phyloP scores from a whole-genome alignment of 2,113 vertebrate species.

The Xyliphius kryptos region DNA sequence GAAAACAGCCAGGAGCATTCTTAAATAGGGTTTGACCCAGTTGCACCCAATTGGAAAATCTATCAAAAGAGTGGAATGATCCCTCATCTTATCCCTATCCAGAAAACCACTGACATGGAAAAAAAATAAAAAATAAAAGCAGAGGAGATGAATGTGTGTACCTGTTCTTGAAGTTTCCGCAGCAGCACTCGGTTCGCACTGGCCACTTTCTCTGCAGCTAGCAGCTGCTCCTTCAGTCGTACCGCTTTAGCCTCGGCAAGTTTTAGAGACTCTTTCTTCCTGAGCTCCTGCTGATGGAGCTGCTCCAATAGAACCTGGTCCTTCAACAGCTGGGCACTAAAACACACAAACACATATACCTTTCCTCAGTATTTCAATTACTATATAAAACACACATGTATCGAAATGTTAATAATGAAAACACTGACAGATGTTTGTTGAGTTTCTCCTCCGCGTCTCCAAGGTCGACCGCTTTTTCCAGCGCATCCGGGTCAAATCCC shows the following conservation, averaged over 20 bases:
- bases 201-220: slow-evolving; percentile 84
- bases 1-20: too few species aligned
- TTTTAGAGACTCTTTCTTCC: slow-evolving; percentile 84
- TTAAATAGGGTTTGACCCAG: too few species aligned
- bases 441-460: slow-evolving; percentile 77
- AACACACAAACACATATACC: slow-evolving; percentile 6
- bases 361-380: too few species aligned
- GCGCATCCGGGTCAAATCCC: slow-evolving; percentile 64
- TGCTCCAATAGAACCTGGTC: slow-evolving; percentile 85
- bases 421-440: slow-evolving; percentile 74
- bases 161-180: slow-evolving; percentile 93
- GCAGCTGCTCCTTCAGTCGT: slow-evolving; percentile 84
- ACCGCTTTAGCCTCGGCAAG: slow-evolving; percentile 82
- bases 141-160: too few species aligned
- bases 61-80: too few species aligned
- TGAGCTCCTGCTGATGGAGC: slow-evolving; percentile 85
- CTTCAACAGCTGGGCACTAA: slow-evolving; percentile 79
- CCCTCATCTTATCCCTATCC: too few species aligned
- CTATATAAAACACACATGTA: too few species aligned
- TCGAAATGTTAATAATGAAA: too few species aligned
- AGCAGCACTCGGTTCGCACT: slow-evolving; percentile 79
- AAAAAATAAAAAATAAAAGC: too few species aligned
- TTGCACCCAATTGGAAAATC: too few species aligned
- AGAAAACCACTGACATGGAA: too few species aligned
- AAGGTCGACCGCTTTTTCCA: slow-evolving; percentile 60